Base-by-base conservation (phyloP, 2,888 invertebrate genomes). In the Ornithoptera priamus region DNA sequence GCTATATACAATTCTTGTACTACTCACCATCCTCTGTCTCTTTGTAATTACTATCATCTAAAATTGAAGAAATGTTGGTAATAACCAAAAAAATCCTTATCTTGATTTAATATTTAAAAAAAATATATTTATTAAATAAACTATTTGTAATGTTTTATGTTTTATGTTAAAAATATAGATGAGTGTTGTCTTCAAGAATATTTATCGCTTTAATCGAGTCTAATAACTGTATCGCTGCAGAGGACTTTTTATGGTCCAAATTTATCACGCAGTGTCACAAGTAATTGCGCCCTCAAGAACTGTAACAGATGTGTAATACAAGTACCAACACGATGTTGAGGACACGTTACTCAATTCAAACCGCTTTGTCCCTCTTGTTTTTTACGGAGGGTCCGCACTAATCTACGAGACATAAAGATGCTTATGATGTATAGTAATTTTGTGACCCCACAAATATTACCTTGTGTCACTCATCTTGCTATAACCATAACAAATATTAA, bases 381-480 rank as follows among this genome's bases (percentile, higher is more conserved):
- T 92, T 91, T 92, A 89, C 85, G 77, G 81, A 87, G 91, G 90
- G 90, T 84, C 81, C 79, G 76, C 67, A 76, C 81, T 89, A 89
- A 89, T 88, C 88, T 87, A 79, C 75, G 78, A 75, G 76, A 76
- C 78, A 74, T 84, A 84, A 86, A 86, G 80, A 82, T 82, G 79
- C 81, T 85, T 85, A 89, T 91, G 89, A 91, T 90, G 85, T 87
- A 81, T 78, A 89, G 90, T 88, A 92, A 92, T 92, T 90, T 88
- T 81, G 83, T 83, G 85, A 86, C 89, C 88, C 87, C 81, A 83
- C 18, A 78, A 70, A 75, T 81, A 72, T 77, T 72, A 53, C 50
- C 59, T 24, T 53, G 53, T n/a, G 53, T 18, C 6, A 53, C 50
- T 18, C 15, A 4, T n/a, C 53, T n/a, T n/a, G 18, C 4, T 12